These are phyloP conservation scores for Listrodromus nycthemerus DNA, from an alignment of 2,888 invertebrate species.

Conservation along the genomic window DNA sequence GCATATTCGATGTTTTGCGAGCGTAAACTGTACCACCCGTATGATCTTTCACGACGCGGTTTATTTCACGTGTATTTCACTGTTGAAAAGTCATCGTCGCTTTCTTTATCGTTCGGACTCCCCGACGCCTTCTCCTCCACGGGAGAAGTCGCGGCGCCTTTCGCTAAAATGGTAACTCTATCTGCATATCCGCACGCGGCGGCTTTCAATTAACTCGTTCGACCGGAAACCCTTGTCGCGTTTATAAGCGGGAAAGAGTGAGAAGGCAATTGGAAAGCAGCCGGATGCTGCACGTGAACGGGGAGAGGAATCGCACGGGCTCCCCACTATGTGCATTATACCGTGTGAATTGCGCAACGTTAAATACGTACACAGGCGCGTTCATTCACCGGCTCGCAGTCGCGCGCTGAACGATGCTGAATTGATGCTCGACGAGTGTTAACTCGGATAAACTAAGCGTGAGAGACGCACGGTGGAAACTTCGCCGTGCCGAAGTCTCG, in stretches of 20 bases:
- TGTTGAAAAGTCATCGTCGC: slow-evolving; percentile 20
- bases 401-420: slow-evolving; percentile 19
- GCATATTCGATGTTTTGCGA: neutral
- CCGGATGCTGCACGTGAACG: slow-evolving; percentile 51
- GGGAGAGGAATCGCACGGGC: neutral
- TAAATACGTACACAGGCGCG: slow-evolving; percentile 59
- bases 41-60: neutral
- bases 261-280: slow-evolving; percentile 75
- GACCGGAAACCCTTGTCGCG: slow-evolving; percentile 63
- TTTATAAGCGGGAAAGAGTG: slow-evolving; percentile 40
- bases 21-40: neutral
- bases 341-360: slow-evolving; percentile 50
- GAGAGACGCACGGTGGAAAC: slow-evolving; percentile 9
- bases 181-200: slow-evolving; percentile 44
- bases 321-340: slow-evolving; percentile 15
- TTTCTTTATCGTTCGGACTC: slow-evolving; percentile 41
- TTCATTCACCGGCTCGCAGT: slow-evolving; percentile 54
- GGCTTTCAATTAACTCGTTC: slow-evolving; percentile 67
- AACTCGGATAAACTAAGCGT: slow-evolving; percentile 36
- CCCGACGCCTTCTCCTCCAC: neutral
- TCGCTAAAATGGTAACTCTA: slow-evolving; percentile 34
- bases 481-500: neutral
- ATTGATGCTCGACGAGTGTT: slow-evolving; percentile 34
- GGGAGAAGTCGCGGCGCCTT: slow-evolving; percentile 25
- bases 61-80: neutral